Conservation (phyloP, 2,797 vertebrate genomes). For the Oreochromis grahami region DNA sequence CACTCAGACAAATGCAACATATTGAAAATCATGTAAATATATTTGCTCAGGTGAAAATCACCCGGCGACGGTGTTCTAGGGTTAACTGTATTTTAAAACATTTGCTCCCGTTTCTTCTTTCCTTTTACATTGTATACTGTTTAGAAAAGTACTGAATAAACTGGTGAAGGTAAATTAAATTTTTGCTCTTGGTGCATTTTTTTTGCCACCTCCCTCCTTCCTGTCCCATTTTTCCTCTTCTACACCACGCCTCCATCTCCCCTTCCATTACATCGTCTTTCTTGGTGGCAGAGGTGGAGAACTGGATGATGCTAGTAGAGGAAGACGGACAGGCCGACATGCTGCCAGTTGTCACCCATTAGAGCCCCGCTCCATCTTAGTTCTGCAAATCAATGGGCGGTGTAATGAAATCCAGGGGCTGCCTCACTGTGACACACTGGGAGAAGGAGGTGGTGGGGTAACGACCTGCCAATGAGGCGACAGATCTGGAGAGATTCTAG, state of each 20-base stretch:
- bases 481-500: background rate
- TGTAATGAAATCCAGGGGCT: slow-evolving; percentile 30
- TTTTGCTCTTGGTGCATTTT: background rate
- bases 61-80: background rate
- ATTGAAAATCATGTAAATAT: background rate
- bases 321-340: slow-evolving; percentile 50
- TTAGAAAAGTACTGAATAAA: background rate
- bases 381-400: slow-evolving; percentile 49
- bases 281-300: background rate
- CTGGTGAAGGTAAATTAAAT: background rate
- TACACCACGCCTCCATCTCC: background rate
- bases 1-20: background rate
- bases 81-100: background rate
- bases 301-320: background rate
- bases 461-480: background rate
- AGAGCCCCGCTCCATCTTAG: slow-evolving; percentile 49
- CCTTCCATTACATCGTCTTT: background rate
- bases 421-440: background rate
- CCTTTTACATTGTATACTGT: background rate
- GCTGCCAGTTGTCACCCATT: slow-evolving; percentile 52
- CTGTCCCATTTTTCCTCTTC: background rate
- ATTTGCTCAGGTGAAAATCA: background rate
- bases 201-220: background rate
- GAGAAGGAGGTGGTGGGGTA: background rate
- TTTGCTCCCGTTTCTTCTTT: background rate